phyloP scores from a whole-genome alignment of 2,888 invertebrate species.

The Perdita meconis region DNA sequence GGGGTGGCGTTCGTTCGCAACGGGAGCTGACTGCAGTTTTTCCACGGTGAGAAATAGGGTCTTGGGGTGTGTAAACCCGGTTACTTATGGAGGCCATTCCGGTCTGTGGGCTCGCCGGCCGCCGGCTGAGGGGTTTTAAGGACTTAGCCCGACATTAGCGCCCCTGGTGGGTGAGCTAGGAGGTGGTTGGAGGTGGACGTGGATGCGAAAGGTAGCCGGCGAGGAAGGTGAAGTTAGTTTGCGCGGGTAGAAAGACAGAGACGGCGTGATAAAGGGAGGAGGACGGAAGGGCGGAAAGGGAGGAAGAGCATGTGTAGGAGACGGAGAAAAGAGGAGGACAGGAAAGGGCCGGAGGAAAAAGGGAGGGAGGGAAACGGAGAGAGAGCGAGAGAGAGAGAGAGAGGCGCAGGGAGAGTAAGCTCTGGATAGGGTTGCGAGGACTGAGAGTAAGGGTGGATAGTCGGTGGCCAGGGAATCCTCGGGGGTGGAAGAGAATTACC shows the following conservation, averaged over 20 bases:
- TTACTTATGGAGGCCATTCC: conserved; percentile 84
- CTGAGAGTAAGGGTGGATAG: conserved; percentile 76
- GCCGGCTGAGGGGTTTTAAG: conserved; percentile 82
- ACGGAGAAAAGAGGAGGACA: conserved; percentile 46
- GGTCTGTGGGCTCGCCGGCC: conserved; percentile 80
- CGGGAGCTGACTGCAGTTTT: conserved; percentile 79
- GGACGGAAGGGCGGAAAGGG: conserved; percentile 37
- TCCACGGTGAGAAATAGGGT: conserved; percentile 83
- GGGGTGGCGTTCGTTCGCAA: conserved; percentile 58
- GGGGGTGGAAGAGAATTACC: conserved; percentile 58
- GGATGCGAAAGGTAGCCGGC: conserved; percentile 64
- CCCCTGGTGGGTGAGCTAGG: conserved; percentile 76
- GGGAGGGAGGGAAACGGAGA: conserved; percentile 42
- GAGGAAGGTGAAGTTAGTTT: conserved; percentile 60
- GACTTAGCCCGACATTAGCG: conserved; percentile 84
- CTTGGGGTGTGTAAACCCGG: conserved; percentile 83
- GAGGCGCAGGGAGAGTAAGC: conserved; percentile 70
- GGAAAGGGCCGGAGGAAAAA: conserved; percentile 31
- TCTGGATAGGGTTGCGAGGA: conserved; percentile 77
- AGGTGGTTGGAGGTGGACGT: conserved; percentile 63
- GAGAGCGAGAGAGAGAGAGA: conserved; percentile 44
- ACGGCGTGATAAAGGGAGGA: conserved; percentile 33
- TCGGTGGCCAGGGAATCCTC: conserved; percentile 66
- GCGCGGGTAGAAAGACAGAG: conserved; percentile 43
- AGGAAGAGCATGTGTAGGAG: conserved; percentile 44